Evolutionary conservation across 2,888 invertebrate species (phyloP).

Genomic region (Eumacrocentrus americanus): DNA sequence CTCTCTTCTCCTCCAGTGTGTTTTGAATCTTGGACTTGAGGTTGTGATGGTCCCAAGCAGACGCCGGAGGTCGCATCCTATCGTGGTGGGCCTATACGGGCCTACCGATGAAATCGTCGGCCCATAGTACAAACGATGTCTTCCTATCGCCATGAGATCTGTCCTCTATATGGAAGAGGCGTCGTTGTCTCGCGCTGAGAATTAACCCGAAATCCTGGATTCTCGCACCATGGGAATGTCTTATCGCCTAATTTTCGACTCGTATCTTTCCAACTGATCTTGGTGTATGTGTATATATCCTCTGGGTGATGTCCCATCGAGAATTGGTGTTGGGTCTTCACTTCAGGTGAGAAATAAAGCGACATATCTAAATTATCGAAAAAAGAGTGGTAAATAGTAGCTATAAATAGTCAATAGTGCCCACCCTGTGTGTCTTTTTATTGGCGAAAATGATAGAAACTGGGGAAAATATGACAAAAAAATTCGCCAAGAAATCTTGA

Average conservation of each 20-base stretch:
- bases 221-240: conserved; percentile 30
- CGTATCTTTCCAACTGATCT: conserved; percentile 34
- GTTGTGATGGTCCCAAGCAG: too few species aligned
- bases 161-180: conserved; percentile 30
- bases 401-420: too few species aligned
- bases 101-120: conserved; percentile 26
- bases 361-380: not conserved
- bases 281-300: conserved; percentile 26
- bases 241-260: conserved; percentile 36
- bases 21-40: too few species aligned
- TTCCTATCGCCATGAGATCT: conserved; percentile 36
- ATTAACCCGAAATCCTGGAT: conserved; percentile 36
- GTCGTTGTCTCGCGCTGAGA: conserved; percentile 31
- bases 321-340: not conserved
- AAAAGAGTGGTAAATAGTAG: too few species aligned
- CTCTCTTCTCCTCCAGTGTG: conserved; percentile 4
- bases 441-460: too few species aligned
- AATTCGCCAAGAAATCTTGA: too few species aligned
- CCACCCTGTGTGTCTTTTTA: too few species aligned
- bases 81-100: not conserved
- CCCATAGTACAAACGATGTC: conserved; percentile 30
- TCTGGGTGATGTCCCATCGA: not conserved
- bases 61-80: not conserved
- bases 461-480: too few species aligned
- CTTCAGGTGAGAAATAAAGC: not conserved